These are phyloP conservation scores for Panopea generosa DNA, from an alignment of 2,888 invertebrate species.

Conservation along the genomic window DNA sequence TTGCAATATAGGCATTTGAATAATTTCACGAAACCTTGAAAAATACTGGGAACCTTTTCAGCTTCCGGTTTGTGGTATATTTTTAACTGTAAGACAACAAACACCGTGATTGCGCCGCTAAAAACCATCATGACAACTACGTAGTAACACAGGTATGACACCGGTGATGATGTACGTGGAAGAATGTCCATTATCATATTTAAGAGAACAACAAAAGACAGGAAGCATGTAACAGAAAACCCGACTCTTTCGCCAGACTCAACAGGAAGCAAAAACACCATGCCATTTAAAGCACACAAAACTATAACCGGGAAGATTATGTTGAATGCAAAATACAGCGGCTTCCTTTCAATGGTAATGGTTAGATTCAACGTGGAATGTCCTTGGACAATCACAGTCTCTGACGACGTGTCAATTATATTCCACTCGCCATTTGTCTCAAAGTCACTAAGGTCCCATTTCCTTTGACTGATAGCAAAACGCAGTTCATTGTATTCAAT, in stretches of 20 bases:
- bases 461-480: neutral
- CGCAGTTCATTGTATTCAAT: constrained; percentile 12
- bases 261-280: constrained; percentile 51
- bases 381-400: constrained; percentile 4
- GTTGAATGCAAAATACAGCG: constrained; percentile 47
- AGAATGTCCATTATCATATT: constrained; percentile 44
- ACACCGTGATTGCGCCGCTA: constrained; percentile 32
- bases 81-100: constrained; percentile 35
- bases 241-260: constrained; percentile 55
- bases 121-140: constrained; percentile 48
- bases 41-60: constrained; percentile 28
- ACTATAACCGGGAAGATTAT: constrained; percentile 44
- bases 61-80: constrained; percentile 37
- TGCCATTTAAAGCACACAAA: constrained; percentile 31
- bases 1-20: constrained; percentile 4
- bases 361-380: constrained; percentile 13
- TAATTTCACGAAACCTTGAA: constrained; percentile 12
- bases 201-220: constrained; percentile 52
- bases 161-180: constrained; percentile 35
- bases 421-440: constrained; percentile 52
- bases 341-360: constrained; percentile 41
- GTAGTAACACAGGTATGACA: constrained; percentile 52
- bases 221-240: constrained; percentile 56
- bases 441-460: constrained; percentile 19
- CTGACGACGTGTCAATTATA: constrained; percentile 30